Conservation (phyloP, 1,140 invertebrate genomes). For the Luehdorfia chinensis region DNA sequence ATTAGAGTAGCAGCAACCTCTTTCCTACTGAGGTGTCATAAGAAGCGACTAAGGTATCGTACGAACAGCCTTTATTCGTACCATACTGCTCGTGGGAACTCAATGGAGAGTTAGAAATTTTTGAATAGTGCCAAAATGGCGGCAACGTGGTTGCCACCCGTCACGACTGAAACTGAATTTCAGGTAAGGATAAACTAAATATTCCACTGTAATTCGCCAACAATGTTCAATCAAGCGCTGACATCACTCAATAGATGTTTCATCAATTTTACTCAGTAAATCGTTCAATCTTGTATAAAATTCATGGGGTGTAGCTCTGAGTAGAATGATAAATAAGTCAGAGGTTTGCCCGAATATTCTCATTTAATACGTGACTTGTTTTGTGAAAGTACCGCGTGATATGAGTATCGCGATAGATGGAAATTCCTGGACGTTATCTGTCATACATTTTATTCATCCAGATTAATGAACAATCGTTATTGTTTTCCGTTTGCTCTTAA, state of each 20-base stretch:
- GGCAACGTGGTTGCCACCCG: too few relatives aligned
- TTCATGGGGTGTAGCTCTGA: conserved; percentile 72
- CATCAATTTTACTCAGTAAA: conserved; percentile 73
- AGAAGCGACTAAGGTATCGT: too few relatives aligned
- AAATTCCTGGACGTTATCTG: conserved; percentile 39
- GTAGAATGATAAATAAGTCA: conserved; percentile 74
- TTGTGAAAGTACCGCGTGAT: conserved; percentile 56
- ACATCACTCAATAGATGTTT: conserved; percentile 65
- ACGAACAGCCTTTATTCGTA: too few relatives aligned
- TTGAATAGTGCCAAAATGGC: too few relatives aligned
- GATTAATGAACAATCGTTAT: conserved; percentile 24
- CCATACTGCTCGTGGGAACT: too few relatives aligned
- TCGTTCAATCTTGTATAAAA: conserved; percentile 76
- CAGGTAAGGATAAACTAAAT: conserved; percentile 18
- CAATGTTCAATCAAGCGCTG: conserved; percentile 51
- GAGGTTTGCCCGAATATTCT: conserved; percentile 73
- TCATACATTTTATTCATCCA: conserved; percentile 32
- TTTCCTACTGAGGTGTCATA: too few relatives aligned
- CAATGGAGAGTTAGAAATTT: too few relatives aligned
- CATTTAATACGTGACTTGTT: conserved; percentile 76
- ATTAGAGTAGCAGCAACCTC: too few relatives aligned
- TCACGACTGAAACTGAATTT: too few relatives aligned
- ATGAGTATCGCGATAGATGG: conserved; percentile 58
- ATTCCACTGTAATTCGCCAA: conserved; percentile 30
- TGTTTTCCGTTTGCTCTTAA: too few relatives aligned